Evolutionary conservation across 2,797 vertebrate genomes (phyloP), one percentile per base, ranked within the genome.

Genomic region (Erpetoichthys calabaricus): DNA sequence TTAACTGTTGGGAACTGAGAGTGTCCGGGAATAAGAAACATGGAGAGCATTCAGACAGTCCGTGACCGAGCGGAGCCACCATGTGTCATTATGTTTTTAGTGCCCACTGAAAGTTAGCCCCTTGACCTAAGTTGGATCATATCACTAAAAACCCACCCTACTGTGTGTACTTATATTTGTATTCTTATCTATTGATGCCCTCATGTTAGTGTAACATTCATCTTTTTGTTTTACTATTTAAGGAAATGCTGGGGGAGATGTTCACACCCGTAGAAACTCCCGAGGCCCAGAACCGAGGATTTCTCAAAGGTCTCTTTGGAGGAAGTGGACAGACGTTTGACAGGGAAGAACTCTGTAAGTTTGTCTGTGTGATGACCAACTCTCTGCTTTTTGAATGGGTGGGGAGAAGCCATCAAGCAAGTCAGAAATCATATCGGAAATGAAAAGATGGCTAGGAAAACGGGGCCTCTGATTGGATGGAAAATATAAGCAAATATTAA

Each of bases 171-270:
- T 8, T 42, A 10, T 42, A 47, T 7, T 5, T n/a, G n/a, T 52
- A n/a, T 4, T 5, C 10, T 43, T 45, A 49, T 10, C 4, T 45
- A 9, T 41, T 47, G 25, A 2, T 25, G 25, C 25, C 25, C 25
- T 25, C 25, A 25, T 25, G 25, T 25, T 25, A 25, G 8, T 51
- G 25, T 10, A 8, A 4, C 44, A 42, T 6, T 25, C 5, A 44
- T 50, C 5, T 65, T 56, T 59, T 59, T 67, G 60, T 75, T 46
- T 42, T 57, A 73, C 65, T 65, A 52, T 3, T 60, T 43, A 68
- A 99, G 96, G 96, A 98, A 64, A 94, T 96, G 93, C 84, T 99
- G 57, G 96, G 95, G 57, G 95, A 98, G 75, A 81, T 99, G 65
- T 99, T 99, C 75, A 94, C 81, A 53, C 89, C 92, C 3, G 92